phyloP scores from a whole-genome alignment of 2,113 vertebrate species.

The Arvicanthis niloticus region DNA sequence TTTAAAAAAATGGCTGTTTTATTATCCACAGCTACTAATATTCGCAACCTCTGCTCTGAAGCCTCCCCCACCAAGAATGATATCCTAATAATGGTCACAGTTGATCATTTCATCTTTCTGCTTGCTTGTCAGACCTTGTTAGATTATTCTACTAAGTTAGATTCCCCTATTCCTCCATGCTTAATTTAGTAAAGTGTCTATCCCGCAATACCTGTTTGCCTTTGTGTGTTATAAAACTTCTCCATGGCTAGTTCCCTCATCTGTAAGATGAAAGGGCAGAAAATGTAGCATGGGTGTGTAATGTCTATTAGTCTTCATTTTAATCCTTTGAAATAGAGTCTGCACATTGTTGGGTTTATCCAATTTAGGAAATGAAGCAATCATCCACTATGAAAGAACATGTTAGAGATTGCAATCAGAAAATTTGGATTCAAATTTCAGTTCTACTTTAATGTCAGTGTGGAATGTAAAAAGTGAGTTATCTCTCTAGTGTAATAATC shows the following conservation, averaged over 20 bases:
- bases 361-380: not conserved
- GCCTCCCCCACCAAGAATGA: not conserved
- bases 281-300: not conserved
- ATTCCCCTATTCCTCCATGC: too few species aligned
- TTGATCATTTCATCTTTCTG: not conserved
- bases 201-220: not conserved
- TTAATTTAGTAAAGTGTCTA: not conserved
- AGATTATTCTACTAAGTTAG: not conserved
- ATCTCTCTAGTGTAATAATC: not conserved
- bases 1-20: not conserved
- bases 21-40: not conserved
- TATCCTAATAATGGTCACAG: not conserved
- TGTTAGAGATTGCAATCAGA: not conserved
- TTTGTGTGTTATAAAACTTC: not conserved
- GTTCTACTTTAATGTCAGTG: not conserved
- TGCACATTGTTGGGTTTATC: not conserved
- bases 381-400: not conserved
- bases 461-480: not conserved
- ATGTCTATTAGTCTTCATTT: not conserved
- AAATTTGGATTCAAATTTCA: slow-evolving; percentile 25
- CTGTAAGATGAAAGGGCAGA: not conserved
- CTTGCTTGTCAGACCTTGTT: not conserved
- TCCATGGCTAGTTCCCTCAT: not conserved
- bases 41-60: not conserved
- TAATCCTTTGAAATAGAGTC: not conserved